Base-by-base conservation (phyloP, 2,888 invertebrate genomes). In the Chrysotoxum bicinctum region DNA sequence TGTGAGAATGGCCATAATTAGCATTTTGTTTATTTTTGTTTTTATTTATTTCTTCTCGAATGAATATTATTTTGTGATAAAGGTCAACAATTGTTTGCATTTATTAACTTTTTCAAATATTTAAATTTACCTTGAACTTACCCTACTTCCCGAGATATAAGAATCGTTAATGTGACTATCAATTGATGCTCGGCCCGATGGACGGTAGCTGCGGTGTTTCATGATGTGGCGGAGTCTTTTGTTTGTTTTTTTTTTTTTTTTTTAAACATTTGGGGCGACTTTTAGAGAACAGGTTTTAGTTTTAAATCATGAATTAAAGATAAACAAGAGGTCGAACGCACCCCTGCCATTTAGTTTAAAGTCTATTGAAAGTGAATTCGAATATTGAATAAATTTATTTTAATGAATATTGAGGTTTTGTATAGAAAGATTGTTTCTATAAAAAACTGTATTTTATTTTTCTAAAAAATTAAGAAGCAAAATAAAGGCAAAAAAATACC, bases 71-170 rank as follows among this genome's bases (percentile, higher is more conserved):
- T 48, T 50, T 40, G 0, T 50, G 0, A 14, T 43, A 54, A 74
- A 66, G 66, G 66, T 66, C 50, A 35, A 37, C 21, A 6, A 23
- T 50, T 66, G 48, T 66, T 66, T 16, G 45, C 19, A 45, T 64
- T n/a, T 54, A 32, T 45, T 54, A 21, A n/a, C 19, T 19, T 43
- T 12, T 1, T 16, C 0, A 23, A 62, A 48, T 21, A 35, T 66
- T 48, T 14, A 32, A 35, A 21, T 32, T 58, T 3, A n/a, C 60
- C 69, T 60, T 77, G 69, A 77, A 77, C 76, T 69, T 76, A 43
- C 16, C 76, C 69, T 69, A 60, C 30, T 60, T 60, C 52, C 40
- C 66, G 66, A 50, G 48, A 45, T 64, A 50, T 45, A 64, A 64
- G 37, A 58, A 58, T 21, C 37, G 35, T 58, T 14, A 58, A 62